phyloP scores from a whole-genome alignment of 53 echinoderm and acorn worm genomes.

The Arbacia lixula region DNA sequence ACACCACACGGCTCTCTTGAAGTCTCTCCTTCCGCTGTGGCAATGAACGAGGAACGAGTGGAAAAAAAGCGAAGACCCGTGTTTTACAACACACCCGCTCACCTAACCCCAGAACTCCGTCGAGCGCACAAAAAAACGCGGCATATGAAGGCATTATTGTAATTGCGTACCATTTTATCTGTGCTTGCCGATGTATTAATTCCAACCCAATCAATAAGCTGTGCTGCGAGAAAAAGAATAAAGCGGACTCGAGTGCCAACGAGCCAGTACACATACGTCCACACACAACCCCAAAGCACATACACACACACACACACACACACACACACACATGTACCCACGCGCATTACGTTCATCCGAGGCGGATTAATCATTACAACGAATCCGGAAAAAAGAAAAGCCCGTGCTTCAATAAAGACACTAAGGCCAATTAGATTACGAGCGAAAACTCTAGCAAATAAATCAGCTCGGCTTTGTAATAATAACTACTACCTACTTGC shows the following conservation, averaged over 20 bases:
- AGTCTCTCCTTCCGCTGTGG: too few species aligned
- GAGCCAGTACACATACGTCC: neutral
- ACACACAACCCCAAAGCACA: slow-evolving; percentile 19
- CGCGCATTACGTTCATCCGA: neutral
- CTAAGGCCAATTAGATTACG: slow-evolving; percentile 1
- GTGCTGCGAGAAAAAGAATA: neutral
- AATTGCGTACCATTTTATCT: slow-evolving; percentile 50
- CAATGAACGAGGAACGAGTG: too few species aligned
- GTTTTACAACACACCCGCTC: too few species aligned
- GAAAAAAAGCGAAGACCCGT: too few species aligned
- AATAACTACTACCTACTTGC: neutral
- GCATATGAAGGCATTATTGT: slow-evolving; percentile 48
- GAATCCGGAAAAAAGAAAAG: slow-evolving; percentile 39
- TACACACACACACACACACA: slow-evolving; percentile 26
- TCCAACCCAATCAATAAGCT: slow-evolving; percentile 39
- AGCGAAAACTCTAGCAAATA: neutral
- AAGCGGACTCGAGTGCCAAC: neutral
- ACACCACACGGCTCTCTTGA: too few species aligned
- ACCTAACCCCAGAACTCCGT: too few species aligned
- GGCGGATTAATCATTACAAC: slow-evolving; percentile 31
- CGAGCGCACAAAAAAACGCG: too few species aligned
- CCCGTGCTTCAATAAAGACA: neutral
- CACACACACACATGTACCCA: neutral
- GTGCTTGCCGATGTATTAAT: slow-evolving; percentile 46
- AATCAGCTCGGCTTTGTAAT: neutral